phyloP scores from a whole-genome alignment of 64 coral and sea anemone genomes.

The Exaiptasia diaphana region DNA sequence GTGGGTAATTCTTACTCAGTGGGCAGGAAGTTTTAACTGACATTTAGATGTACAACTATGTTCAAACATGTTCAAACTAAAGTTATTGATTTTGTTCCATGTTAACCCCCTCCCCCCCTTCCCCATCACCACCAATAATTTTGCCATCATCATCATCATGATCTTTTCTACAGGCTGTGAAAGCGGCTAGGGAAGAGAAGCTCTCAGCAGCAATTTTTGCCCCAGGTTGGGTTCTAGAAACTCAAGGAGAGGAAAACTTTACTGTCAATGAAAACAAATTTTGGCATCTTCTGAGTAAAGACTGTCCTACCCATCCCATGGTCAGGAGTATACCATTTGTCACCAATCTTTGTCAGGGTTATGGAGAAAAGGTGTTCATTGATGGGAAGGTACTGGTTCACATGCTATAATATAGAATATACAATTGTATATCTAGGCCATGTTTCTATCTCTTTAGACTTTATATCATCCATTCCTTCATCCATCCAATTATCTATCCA shows the following conservation, averaged over 20 bases:
- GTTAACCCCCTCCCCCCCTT: too few species aligned
- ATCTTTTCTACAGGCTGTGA: slow-evolving; percentile 64
- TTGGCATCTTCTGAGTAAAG: slow-evolving; percentile 66
- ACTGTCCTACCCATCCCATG: slow-evolving; percentile 49
- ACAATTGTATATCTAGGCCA: too few species aligned
- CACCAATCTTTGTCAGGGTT: slow-evolving; percentile 85
- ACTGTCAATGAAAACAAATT: slow-evolving; percentile 79
- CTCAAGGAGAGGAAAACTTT: slow-evolving; percentile 63
- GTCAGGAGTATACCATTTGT: slow-evolving; percentile 64
- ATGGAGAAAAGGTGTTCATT: slow-evolving; percentile 66
- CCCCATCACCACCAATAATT: too few species aligned
- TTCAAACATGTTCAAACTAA: too few species aligned
- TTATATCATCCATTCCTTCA: too few species aligned
- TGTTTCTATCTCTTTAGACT: too few species aligned
- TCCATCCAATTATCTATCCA: too few species aligned
- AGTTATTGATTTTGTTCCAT: too few species aligned
- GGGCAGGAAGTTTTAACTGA: not conserved
- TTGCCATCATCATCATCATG: too few species aligned
- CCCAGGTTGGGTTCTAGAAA: slow-evolving; percentile 93
- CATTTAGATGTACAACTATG: not conserved
- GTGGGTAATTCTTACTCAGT: slow-evolving; percentile 25
- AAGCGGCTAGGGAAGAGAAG: slow-evolving; percentile 74
- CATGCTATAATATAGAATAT: too few species aligned
- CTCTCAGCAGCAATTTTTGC: slow-evolving; percentile 92
- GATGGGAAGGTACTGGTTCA: slow-evolving; percentile 95